Evolutionary conservation across 1,140 invertebrate genomes (phyloP), one percentile per base, ranked within the genome.

Genomic region (Drosophila grimshawi): DNA sequence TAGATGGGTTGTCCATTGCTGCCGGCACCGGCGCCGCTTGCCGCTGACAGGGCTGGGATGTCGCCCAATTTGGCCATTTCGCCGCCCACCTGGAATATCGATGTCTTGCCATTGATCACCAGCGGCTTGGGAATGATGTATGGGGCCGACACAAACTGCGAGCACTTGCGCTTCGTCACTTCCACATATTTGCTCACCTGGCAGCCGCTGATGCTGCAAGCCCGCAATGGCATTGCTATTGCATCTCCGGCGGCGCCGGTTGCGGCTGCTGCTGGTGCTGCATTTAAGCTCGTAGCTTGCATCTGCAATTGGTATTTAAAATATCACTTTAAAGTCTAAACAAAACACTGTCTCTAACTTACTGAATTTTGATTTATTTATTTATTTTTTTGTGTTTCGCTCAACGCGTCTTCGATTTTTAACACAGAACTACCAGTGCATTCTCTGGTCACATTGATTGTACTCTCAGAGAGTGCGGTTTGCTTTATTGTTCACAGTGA

Each of bases 21-120:
- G n/a, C 1, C 56, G 1, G 10, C 39, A 43, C 1, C 56, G 1
- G 10, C 33, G 0, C 60, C 66, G 0, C 27, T 39, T 0, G 33
- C n/a, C 0, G 45, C 2, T 2, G 79, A 53, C 30, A 88, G 41
- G 5, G 66, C 35, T 3, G 77, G 66, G 4, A 88, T 78, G 37
- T 88, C 75, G 11, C 53, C 45, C 57, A 89, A 53, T 45, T 80
- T 78, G 19, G 77, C 85, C 85, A 90, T 81, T 1, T 80, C 65
- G 30, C 85, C 85, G 35, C 80, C 74, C 39, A 88, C 74, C 53
- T 88, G 85, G 29, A 88, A 88, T 7, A 88, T 78, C 19, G 85
- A 67, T 67, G 85, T 81, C 55, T 75, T 71, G 5, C 77, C 80
- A 30, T 85, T 80, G 52, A 89, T 81, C 32, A 88, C 48, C 70